Evolutionary conservation across 2,113 vertebrate species (phyloP).

Genomic region (Pandion haliaetus): DNA sequence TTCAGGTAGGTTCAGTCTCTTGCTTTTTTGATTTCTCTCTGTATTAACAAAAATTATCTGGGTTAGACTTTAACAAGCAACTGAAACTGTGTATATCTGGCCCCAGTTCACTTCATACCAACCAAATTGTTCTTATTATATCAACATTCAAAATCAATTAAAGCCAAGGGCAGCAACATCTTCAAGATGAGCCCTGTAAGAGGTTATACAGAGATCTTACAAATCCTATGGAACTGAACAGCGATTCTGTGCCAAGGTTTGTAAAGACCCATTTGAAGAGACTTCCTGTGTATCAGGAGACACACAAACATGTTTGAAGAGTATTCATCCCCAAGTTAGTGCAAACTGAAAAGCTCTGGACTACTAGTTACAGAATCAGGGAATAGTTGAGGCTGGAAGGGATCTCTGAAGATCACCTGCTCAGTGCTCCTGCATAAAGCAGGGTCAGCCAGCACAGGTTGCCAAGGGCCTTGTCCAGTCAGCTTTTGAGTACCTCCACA

Average conservation of each 20-base stretch:
- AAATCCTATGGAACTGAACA: not conserved
- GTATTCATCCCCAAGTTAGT: not conserved
- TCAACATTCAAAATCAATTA: not conserved
- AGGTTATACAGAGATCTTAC: not conserved
- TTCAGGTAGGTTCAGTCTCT: not conserved
- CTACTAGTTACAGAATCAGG: not conserved
- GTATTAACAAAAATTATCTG: not conserved
- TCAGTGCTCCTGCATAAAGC: not conserved
- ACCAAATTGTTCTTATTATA: not conserved
- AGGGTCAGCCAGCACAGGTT: not conserved
- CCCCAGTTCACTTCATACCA: not conserved
- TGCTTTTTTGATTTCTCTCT: not conserved
- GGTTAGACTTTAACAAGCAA: not conserved
- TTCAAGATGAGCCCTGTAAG: not conserved
- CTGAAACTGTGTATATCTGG: not conserved
- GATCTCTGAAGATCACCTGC: not conserved
- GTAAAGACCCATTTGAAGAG: not conserved
- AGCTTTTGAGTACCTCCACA: not conserved
- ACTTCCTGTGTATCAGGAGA: not conserved
- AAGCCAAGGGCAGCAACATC: not conserved
- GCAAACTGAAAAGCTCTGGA: not conserved
- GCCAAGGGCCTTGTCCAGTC: not conserved
- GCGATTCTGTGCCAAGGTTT: rapidly evolving
- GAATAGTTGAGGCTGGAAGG: not conserved
- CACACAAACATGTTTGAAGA: not conserved